Conservation (phyloP, 2,797 vertebrate genomes). For the Clamator glandarius region DNA sequence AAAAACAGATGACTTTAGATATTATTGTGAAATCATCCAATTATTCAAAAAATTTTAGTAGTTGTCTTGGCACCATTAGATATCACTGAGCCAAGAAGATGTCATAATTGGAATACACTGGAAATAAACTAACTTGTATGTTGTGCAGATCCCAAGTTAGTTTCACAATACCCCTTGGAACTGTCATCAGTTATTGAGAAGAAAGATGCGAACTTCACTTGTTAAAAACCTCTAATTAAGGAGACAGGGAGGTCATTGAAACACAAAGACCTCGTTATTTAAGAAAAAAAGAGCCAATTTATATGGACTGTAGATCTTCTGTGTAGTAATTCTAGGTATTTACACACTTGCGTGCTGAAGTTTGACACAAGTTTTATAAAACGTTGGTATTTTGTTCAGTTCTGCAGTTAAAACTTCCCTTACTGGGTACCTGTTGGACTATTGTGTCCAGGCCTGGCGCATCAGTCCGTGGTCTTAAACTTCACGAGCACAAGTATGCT, state of each 20-base stretch:
- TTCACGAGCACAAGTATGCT: neutral
- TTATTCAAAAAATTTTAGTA: slow-evolving; percentile 59
- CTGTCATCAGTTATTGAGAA: neutral
- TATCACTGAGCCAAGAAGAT: slow-evolving; percentile 30
- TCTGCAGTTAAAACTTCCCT: neutral
- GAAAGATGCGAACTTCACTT: neutral
- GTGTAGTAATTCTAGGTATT: neutral
- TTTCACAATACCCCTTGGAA: slow-evolving; percentile 46
- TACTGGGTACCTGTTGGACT: neutral
- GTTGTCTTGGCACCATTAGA: slow-evolving; percentile 32
- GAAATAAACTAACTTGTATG: slow-evolving; percentile 25
- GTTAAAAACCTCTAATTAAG: neutral
- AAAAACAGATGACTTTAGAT: slow-evolving; percentile 23
- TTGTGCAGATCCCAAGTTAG: slow-evolving; percentile 1
- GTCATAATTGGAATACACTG: slow-evolving; percentile 44
- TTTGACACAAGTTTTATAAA: neutral
- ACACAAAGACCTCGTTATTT: neutral
- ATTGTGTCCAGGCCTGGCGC: neutral
- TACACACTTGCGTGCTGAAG: neutral
- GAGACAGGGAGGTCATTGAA: neutral
- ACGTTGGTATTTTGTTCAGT: neutral
- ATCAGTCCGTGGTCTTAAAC: neutral
- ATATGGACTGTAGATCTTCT: neutral
- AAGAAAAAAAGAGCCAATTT: neutral
- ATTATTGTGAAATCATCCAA: slow-evolving; percentile 25